Base-by-base conservation (phyloP, 2,888 invertebrate species). In the Protodeltote pygarga region DNA sequence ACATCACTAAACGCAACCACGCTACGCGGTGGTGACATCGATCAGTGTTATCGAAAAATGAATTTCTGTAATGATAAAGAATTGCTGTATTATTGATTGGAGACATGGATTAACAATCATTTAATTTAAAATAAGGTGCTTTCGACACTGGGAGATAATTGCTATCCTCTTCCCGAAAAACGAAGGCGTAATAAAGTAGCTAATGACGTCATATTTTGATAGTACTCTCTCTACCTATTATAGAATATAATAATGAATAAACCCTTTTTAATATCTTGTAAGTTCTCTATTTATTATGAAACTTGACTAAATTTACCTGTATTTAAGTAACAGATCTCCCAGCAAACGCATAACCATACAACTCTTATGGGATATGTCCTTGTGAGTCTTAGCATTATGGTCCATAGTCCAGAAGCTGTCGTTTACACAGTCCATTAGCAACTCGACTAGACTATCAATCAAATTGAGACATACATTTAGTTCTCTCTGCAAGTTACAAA, bases 241-340 rank as follows among this genome's bases (percentile, higher is more conserved):
- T n/a, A n/a, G n/a, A n/a, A n/a, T n/a, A n/a, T n/a, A n/a, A n/a
- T n/a, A n/a, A n/a, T n/a, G n/a, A n/a, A n/a, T n/a, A n/a, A n/a
- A n/a, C n/a, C n/a, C n/a, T n/a, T n/a, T n/a, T n/a, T n/a, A n/a
- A n/a, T n/a, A n/a, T n/a, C n/a, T n/a, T n/a, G n/a, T n/a, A n/a
- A n/a, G n/a, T n/a, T n/a, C n/a, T n/a, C n/a, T n/a, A n/a, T n/a
- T n/a, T n/a, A n/a, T n/a, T n/a, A n/a, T n/a, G n/a, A n/a, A 3
- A 23, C 8, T 23, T 23, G 8, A 23, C 10, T 16, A 1, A n/a
- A n/a, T 15, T 33, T 63, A 93, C 94, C 93, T 90, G 66, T 92
- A 93, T 75, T 93, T 93, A 49, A 85, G 86, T 23, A 94, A 65
- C 24, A 93, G 77, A 47, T 94, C 94, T 8, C 94, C 95, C 50